Base-by-base conservation (phyloP, 2,888 invertebrate genomes). In the Piscicola geometra region DNA sequence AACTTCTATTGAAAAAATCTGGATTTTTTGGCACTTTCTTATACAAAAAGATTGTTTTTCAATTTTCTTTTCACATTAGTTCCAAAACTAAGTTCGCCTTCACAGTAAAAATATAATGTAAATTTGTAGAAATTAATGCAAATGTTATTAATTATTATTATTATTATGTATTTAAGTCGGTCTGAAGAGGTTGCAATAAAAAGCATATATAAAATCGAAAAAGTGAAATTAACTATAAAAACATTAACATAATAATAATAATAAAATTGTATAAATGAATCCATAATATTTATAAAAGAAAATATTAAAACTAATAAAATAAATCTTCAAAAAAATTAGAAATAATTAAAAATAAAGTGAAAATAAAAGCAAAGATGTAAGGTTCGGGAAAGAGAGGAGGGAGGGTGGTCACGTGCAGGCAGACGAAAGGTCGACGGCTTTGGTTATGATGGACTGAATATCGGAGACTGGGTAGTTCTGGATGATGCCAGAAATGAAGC, bases 391-490 rank as follows among this genome's bases (percentile, higher is more conserved):
- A 25, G 25, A 71, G 47, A 5, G 28, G 21, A 18, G 15, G 30
- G 21, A 9, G 1, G 30, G 30, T 18, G 32, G 52, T 25, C 21
- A 28, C 41, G 1, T 28, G 21, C 41, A 0, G 52, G 52, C 25
- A 28, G 70, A 70, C 5, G 68, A 67, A 25, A 80, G 56, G 68
- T 80, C 79, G 33, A 79, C 79, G 1, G 80, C 80, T 50, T 80
- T 80, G 50, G 56, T 72, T 71, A 80, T 68, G 25, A 80, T 76
- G 32, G 75, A 33, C 60, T 78, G 78, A 21, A 80, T 77, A 69
- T 80, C 80, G 9, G 75, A 77, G 47, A 67, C 67, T 12, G 80
- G 79, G 75, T 77, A 80, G 56, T 80, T 79, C 80, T 80, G 78
- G 1, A 78, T 75, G 36, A 28, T 66, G 25, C 15, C 70, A 72